Evolutionary conservation across 2,888 invertebrate species (phyloP), one percentile per base, ranked within the genome.

Genomic region (Crioceris asparagi): DNA sequence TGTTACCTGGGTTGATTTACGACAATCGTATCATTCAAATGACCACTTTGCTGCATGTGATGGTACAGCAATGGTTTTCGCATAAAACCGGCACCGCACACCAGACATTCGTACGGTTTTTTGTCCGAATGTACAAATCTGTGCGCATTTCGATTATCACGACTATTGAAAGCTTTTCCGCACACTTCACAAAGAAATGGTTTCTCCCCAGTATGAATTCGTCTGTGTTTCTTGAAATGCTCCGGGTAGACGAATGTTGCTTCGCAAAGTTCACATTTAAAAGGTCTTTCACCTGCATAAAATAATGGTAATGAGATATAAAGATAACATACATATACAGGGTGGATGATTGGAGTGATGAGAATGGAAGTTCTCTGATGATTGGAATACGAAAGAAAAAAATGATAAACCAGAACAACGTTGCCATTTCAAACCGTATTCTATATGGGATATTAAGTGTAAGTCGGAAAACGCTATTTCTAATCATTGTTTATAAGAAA

Each of bases 141-240:
- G 59, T 87, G 87, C 7, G 83, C 82, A 66, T 87, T 86, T 40
- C 86, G 70, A 56, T 87, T 88, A 64, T 87, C 87, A 40, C 84
- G 72, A 7, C 84, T 83, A 57, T 80, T 84, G 66, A 88, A 88
- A 34, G 80, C 74, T 59, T 86, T 87, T 35, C 83, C 84, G 61
- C 88, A 88, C 11, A 86, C 55, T 44, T 57, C 57, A 45, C 86
- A 86, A 1, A 70, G 64, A 48, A 74, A 86, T 0, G 84, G 83
- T 41, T 83, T 79, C 40, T 79, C 77, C 0, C 83, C 84, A 11
- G 79, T 81, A 54, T 87, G 87, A 53, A 84, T 83, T 1, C 80
- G 65, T 41, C 77, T 65, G 52, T 88, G 87, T 47, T 84, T 84
- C 64, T 83, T 84, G 54, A 79, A 82, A 52, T 84, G 85, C 54